Evolutionary conservation across 2,113 vertebrate genomes (phyloP).

Genomic region (Notothenia coriiceps): DNA sequence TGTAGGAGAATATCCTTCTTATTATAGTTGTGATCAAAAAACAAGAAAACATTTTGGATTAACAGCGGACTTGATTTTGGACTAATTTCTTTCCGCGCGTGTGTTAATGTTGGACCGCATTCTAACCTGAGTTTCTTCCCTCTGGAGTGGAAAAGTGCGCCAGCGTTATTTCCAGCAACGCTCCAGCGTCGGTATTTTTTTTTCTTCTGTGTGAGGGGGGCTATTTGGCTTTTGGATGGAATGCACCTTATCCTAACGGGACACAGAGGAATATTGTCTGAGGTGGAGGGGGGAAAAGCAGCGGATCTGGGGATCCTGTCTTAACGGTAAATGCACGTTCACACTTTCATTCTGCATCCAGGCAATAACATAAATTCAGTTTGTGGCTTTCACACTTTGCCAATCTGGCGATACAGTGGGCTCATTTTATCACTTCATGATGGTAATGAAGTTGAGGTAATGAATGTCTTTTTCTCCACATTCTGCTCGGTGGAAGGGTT

Average conservation of each 20-base stretch:
- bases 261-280: slow-evolving; percentile 71
- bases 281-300: slow-evolving; percentile 41
- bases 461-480: background rate
- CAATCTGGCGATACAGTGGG: slow-evolving; percentile 24
- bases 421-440: slow-evolving; percentile 23
- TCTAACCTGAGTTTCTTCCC: slow-evolving; percentile 73
- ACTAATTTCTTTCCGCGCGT: slow-evolving; percentile 79
- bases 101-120: slow-evolving; percentile 86
- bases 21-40: slow-evolving; percentile 41
- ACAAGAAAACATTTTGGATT: slow-evolving; percentile 82
- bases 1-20: slow-evolving; percentile 74
- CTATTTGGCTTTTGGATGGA: slow-evolving; percentile 62
- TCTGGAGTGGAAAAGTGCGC: slow-evolving; percentile 72
- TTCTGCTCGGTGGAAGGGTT: slow-evolving; percentile 6
- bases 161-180: slow-evolving; percentile 50
- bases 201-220: slow-evolving; percentile 20
- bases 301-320: slow-evolving; percentile 63
- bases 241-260: slow-evolving; percentile 71
- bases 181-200: slow-evolving; percentile 51
- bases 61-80: slow-evolving; percentile 86
- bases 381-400: slow-evolving; percentile 29
- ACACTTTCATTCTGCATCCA: slow-evolving; percentile 33
- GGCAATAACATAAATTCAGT: background rate
- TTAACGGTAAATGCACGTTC: slow-evolving; percentile 76
- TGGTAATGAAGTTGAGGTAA: slow-evolving; percentile 21